phyloP scores from a whole-genome alignment of 2,888 invertebrate species.

The Horisme vitalbata region DNA sequence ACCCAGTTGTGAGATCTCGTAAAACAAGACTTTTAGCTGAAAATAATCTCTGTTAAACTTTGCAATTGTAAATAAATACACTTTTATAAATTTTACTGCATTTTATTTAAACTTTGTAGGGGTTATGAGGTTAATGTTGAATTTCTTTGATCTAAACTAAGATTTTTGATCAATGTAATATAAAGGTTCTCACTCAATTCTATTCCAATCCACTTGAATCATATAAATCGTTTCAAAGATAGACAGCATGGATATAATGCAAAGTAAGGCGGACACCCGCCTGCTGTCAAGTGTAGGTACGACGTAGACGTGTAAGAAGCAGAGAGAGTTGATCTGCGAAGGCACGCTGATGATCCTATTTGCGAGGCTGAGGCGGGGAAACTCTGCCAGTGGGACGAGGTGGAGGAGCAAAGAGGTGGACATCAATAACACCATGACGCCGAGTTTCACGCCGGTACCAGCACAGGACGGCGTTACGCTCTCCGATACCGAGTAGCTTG shows the following conservation, averaged over 20 bases:
- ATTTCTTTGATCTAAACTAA: neutral
- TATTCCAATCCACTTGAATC: constrained; percentile 46
- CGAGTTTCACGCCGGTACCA: constrained; percentile 16
- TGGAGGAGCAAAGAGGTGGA: constrained; percentile 35
- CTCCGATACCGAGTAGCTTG: constrained; percentile 46
- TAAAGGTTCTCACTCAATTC: constrained; percentile 32
- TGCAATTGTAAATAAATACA: constrained; percentile 27
- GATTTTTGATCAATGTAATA: too few relatives aligned
- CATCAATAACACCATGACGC: constrained; percentile 28
- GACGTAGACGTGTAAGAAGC: constrained; percentile 45
- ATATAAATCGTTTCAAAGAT: constrained; percentile 46
- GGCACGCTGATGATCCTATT: constrained; percentile 49
- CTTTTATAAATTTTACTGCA: constrained; percentile 7
- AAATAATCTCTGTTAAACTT: constrained; percentile 25
- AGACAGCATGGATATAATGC: constrained; percentile 40
- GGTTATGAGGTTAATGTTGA: neutral
- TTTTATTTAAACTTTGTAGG: constrained; percentile 9
- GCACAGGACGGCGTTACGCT: constrained; percentile 34
- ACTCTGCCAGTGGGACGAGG: constrained; percentile 31
- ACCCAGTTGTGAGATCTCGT: constrained; percentile 20
- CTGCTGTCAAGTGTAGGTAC: constrained; percentile 40
- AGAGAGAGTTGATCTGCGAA: constrained; percentile 45
- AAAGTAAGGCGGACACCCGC: constrained; percentile 38
- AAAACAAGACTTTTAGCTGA: constrained; percentile 8
- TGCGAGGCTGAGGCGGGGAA: constrained; percentile 47